A percentile compares a stretch with the other conserved stretches of the same genome.
Conservation (phyloP, 2,797 vertebrate genomes). For the Coregonus sp. region DNA sequence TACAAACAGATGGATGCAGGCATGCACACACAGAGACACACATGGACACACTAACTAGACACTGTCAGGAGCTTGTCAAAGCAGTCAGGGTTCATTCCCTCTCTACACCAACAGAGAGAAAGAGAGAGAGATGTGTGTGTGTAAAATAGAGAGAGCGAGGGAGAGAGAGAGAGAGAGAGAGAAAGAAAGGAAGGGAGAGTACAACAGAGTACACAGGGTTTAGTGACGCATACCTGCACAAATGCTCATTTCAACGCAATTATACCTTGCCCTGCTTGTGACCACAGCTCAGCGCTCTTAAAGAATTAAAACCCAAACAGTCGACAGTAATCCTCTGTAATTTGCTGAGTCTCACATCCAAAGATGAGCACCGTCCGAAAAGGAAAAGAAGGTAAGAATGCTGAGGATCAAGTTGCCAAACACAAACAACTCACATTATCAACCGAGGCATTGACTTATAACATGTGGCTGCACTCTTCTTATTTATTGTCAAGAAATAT, state of each 20-base stretch:
- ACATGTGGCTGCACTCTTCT: background rate
- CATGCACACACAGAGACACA: slow-evolving; percentile 8
- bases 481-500: background rate
- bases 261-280: slow-evolving; percentile 75
- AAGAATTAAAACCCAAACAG: slow-evolving; percentile 44
- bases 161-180: background rate
- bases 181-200: slow-evolving; percentile 23
- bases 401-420: background rate
- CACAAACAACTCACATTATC: background rate
- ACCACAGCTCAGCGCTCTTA: slow-evolving; percentile 67
- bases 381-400: background rate
- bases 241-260: slow-evolving; percentile 76
- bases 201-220: slow-evolving; percentile 30
- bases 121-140: background rate
- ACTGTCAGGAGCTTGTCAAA: slow-evolving; percentile 62
- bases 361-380: slow-evolving; percentile 26
- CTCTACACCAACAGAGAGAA: slow-evolving; percentile 23
- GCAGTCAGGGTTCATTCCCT: slow-evolving; percentile 61
- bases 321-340: slow-evolving; percentile 61
- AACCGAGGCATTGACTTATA: background rate
- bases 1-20: background rate
- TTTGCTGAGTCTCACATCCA: slow-evolving; percentile 47
- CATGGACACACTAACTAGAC: slow-evolving; percentile 63
- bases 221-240: slow-evolving; percentile 61
- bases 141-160: too few relatives aligned